Evolutionary conservation across 2,797 vertebrate genomes (phyloP), one percentile per base, ranked within the genome.

Genomic region (Lithobates sylvaticus): DNA sequence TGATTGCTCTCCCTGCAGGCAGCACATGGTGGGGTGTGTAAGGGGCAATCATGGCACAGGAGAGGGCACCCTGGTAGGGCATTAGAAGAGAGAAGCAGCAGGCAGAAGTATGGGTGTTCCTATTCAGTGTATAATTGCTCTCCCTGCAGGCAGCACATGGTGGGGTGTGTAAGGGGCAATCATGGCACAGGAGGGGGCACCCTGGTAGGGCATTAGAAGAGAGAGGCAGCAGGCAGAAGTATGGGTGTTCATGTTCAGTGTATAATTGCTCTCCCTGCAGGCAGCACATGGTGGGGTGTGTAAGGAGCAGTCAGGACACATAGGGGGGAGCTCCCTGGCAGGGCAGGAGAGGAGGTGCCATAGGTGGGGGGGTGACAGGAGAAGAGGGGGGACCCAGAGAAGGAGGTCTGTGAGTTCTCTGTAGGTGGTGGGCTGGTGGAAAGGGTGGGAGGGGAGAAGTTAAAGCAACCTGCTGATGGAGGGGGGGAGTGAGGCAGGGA

Each of bases 401-500:
- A 71, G 65, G 83, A 71, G 74, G 83, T 78, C 65, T 71, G 13
- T n/a, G 32, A 42, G 47, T 72, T 23, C 71, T 72, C 68, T 72
- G 80, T 42, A 85, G 73, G 34, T 69, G 78, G 72, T 79, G 39
- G 78, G 34, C 54, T 61, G 42, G 39, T 15, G 47, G 61, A 73
- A 32, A 42, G 44, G 61, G 68, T 36, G 84, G 84, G 47, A 68
- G 65, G 84, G 10, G 26, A 77, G 29, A 75, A 64, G 84, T 79
- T 78, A 84, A 65, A 39, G 50, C 74, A 85, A 78, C 69, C 69
- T 73, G 68, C 26, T 72, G 69, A 84, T 58, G 23, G 54, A 64
- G 44, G 13, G 32, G 32, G 29, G 77, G 6, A 29, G 78, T 39
- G 23, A 18, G 36, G 65, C 23, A 26, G 36, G 12, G 61, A 34